These are phyloP conservation scores for Agrotis clavis DNA, from an alignment of 2,888 invertebrate genomes.

Conservation along the genomic window DNA sequence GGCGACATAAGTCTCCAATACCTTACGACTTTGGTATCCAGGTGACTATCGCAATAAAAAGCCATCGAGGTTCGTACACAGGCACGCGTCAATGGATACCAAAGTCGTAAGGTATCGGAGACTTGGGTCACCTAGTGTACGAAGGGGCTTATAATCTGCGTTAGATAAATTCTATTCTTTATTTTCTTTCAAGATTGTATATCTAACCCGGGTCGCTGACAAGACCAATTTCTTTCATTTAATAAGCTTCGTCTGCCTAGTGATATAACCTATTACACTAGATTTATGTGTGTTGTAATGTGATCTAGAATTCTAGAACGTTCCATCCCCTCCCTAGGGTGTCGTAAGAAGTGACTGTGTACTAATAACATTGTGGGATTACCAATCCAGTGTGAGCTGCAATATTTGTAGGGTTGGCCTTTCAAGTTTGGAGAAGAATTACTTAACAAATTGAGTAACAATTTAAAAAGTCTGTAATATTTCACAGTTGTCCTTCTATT, in stretches of 20 bases:
- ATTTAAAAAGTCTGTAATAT: not conserved
- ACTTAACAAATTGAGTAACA: not conserved
- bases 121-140: too few species aligned
- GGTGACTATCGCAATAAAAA: too few species aligned
- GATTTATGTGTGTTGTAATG: slow-evolving; percentile 31
- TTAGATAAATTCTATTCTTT: not conserved
- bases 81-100: too few species aligned
- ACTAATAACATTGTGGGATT: slow-evolving; percentile 42
- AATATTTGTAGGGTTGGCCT: slow-evolving; percentile 32
- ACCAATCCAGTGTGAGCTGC: slow-evolving; percentile 37
- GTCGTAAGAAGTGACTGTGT: slow-evolving; percentile 46
- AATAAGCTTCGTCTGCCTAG: slow-evolving; percentile 1
- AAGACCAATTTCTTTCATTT: slow-evolving; percentile 2
- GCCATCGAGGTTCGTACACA: too few species aligned
- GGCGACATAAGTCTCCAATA: too few species aligned
- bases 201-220: not conserved
- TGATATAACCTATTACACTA: slow-evolving; percentile 18
- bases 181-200: not conserved
- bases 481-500: too few species aligned
- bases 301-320: slow-evolving; percentile 38
- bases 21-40: too few species aligned
- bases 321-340: slow-evolving; percentile 38
- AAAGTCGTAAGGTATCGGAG: too few species aligned
- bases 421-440: not conserved
- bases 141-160: too few species aligned